Evolutionary conservation across 1,140 invertebrate genomes (phyloP).

Genomic region (Caenorhabditis brenneri): DNA sequence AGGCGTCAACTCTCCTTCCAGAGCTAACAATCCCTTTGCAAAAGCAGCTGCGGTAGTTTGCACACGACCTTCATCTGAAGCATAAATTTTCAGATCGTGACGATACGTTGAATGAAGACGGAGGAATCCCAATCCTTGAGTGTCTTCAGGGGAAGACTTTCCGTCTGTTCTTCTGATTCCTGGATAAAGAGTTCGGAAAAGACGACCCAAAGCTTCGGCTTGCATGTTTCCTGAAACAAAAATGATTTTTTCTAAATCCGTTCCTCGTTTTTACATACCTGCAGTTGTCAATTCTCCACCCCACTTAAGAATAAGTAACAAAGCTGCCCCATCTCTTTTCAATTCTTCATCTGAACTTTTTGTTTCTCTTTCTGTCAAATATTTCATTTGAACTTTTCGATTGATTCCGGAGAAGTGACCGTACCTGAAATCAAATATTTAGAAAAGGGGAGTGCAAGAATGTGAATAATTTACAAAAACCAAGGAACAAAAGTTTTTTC

Average conservation of each 20-base stretch:
- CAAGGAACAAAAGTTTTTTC: too few relatives aligned
- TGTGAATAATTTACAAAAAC: too few relatives aligned
- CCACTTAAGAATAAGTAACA: constrained; percentile 97
- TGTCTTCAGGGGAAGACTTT: constrained; percentile 77
- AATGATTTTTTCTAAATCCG: neutral
- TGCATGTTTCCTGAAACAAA: constrained; percentile 79
- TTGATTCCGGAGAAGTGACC: constrained; percentile 99
- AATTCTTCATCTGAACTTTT: constrained; percentile 40
- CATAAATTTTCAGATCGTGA: constrained; percentile 99
- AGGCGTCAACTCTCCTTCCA: constrained; percentile 97
- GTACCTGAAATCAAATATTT: constrained; percentile 84
- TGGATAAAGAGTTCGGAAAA: constrained; percentile 98
- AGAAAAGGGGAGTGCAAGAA: too few relatives aligned
- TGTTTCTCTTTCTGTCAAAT: constrained; percentile 88
- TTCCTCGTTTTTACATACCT: too few relatives aligned
- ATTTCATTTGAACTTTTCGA: constrained; percentile 99
- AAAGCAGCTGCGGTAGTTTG: constrained; percentile 99
- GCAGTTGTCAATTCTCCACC: constrained; percentile 98
- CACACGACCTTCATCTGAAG: constrained; percentile 96
- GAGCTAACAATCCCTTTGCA: constrained; percentile 90
- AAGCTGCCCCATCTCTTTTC: constrained; percentile 78
- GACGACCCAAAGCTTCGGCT: constrained; percentile 93
- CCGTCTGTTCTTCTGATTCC: constrained; percentile 76
- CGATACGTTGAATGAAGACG: constrained; percentile 95
- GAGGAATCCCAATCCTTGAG: constrained; percentile 84